These are phyloP conservation scores for Uropsilus gracilis DNA, from an alignment of 2,113 vertebrate species.

Conservation along the genomic window DNA sequence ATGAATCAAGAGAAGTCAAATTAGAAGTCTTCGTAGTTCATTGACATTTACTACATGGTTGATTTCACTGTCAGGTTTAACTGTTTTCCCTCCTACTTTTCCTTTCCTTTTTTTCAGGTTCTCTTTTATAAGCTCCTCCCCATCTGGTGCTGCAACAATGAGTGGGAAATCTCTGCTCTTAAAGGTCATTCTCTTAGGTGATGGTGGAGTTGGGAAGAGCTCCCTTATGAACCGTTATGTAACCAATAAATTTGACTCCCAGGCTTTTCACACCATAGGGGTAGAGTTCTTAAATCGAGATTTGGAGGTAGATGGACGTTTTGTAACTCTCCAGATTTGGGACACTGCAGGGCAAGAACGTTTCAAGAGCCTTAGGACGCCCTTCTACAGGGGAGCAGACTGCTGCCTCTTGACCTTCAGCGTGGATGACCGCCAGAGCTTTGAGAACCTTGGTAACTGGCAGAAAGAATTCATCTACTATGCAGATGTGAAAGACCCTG, in stretches of 20 bases:
- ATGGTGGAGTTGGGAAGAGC: conserved; percentile 97
- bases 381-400: conserved; percentile 97
- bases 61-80: conserved; percentile 47
- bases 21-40: conserved; percentile 27
- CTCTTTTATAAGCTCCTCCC: conserved; percentile 40
- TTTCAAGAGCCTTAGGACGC: conserved; percentile 97
- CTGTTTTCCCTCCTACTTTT: conserved; percentile 47
- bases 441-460: conserved; percentile 96
- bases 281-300: conserved; percentile 98
- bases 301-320: conserved; percentile 95
- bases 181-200: conserved; percentile 97
- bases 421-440: conserved; percentile 96
- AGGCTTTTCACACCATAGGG: conserved; percentile 98
- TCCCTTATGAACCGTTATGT: conserved; percentile 99
- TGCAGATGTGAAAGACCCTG: conserved; percentile 94
- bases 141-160: conserved; percentile 86
- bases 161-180: conserved; percentile 96
- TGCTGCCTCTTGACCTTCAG: conserved; percentile 99
- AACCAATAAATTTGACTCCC: conserved; percentile 97
- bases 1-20: conserved; percentile 48
- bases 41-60: conserved; percentile 53
- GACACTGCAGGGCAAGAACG: conserved; percentile 98
- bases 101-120: conserved; percentile 79
- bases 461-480: conserved; percentile 98
- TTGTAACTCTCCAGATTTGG: conserved; percentile 99